phyloP scores from a whole-genome alignment of 2,113 vertebrate genomes.

The Propithecus coquereli region DNA sequence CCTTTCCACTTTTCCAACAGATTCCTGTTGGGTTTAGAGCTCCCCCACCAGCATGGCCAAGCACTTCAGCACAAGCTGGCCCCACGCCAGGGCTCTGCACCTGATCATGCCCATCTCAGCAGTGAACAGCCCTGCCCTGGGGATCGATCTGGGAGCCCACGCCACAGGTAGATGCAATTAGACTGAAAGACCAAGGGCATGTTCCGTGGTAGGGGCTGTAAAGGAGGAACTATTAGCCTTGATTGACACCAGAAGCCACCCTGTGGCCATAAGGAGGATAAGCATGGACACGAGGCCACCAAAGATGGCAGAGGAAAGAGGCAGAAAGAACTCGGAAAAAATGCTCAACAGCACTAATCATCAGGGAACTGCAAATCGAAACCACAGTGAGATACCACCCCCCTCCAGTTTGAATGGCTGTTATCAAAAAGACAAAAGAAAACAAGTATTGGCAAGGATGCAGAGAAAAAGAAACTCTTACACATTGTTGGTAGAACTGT shows the following conservation, averaged over 20 bases:
- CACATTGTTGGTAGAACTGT: too few species aligned
- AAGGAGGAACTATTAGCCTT: neutral
- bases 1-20: neutral
- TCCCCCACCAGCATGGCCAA: neutral
- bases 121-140: neutral
- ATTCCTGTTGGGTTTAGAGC: neutral
- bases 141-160: neutral
- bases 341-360: too few species aligned
- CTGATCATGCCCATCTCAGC: neutral
- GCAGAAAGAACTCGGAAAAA: neutral
- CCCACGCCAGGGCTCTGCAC: neutral
- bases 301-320: neutral
- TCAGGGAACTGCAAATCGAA: too few species aligned
- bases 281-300: neutral
- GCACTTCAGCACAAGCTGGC: neutral
- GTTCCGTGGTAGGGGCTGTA: neutral
- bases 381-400: too few species aligned
- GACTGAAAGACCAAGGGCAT: neutral
- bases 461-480: too few species aligned
- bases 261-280: neutral
- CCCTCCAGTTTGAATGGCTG: too few species aligned
- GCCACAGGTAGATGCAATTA: neutral
- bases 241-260: neutral
- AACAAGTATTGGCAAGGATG: too few species aligned
- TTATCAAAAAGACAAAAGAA: too few species aligned